Evolutionary conservation across 2,113 vertebrate species (phyloP).

Genomic region (Cololabis saira): DNA sequence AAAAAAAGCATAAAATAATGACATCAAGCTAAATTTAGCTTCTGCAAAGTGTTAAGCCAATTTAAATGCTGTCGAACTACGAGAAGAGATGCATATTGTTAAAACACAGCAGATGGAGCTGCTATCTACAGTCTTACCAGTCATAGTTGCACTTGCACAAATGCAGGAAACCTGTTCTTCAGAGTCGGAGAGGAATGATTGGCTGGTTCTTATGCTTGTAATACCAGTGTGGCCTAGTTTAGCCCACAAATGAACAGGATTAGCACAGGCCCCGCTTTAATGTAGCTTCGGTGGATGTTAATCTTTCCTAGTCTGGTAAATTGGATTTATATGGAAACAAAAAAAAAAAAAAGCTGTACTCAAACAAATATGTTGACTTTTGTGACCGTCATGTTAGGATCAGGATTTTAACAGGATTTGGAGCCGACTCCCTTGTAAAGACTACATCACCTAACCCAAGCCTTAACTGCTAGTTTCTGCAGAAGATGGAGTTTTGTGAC

Average conservation of each 20-base stretch:
- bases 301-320: conserved; percentile 58
- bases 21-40: conserved; percentile 26
- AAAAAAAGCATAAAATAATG: conserved; percentile 34
- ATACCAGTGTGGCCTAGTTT: conserved; percentile 75
- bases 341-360: background rate
- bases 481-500: conserved; percentile 12
- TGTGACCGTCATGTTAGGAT: conserved; percentile 24
- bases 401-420: conserved; percentile 38
- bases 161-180: conserved; percentile 36
- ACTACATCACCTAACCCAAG: background rate
- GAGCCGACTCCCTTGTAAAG: background rate
- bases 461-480: background rate
- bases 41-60: conserved; percentile 21
- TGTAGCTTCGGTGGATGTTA: conserved; percentile 57
- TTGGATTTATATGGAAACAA: conserved; percentile 41
- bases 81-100: conserved; percentile 34
- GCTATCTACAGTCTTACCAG: conserved; percentile 20
- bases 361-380: conserved; percentile 49
- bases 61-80: conserved; percentile 8
- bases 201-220: conserved; percentile 65
- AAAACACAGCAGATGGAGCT: conserved; percentile 62
- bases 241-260: conserved; percentile 70
- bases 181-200: conserved; percentile 63
- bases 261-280: conserved; percentile 47
- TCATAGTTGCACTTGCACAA: conserved; percentile 4